A percentile compares a stretch with the other conserved stretches of the same genome.
Evolutionary conservation across 37 sponge, comb jelly and placozoan genomes (phyloP).

Genomic region (Petrosia ficiformis): DNA sequence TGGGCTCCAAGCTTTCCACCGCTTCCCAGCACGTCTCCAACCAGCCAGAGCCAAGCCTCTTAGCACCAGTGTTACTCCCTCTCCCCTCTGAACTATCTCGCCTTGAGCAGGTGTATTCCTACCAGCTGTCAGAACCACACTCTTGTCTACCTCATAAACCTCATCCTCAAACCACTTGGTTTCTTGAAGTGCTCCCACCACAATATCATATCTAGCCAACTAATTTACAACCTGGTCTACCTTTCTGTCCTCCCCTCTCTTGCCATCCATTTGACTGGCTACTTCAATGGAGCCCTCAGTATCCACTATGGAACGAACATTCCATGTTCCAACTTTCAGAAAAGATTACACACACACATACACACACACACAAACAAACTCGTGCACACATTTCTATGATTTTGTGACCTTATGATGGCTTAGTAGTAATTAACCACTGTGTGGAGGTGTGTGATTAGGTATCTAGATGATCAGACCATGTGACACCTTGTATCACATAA

Average conservation of each 20-base stretch:
- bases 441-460: too few species aligned
- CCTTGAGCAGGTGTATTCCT: slow-evolving; percentile 16
- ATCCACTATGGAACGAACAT: slow-evolving; percentile 2
- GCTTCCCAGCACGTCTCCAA: slow-evolving; percentile 21
- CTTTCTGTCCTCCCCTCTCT: slow-evolving; percentile 9
- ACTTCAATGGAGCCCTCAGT: neutral
- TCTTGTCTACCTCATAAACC: slow-evolving; percentile 9
- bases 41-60: neutral
- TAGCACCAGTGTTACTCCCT: slow-evolving; percentile 27
- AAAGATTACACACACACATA: neutral
- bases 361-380: slow-evolving; percentile 2
- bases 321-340: neutral
- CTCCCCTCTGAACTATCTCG: slow-evolving; percentile 38
- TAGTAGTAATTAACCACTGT: too few species aligned
- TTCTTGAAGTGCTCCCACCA: slow-evolving; percentile 7
- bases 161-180: slow-evolving; percentile 33
- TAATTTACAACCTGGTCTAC: slow-evolving; percentile 7
- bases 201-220: neutral
- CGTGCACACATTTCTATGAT: too few species aligned
- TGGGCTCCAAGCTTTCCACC: slow-evolving; percentile 41
- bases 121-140: slow-evolving; percentile 20
- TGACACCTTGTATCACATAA: too few species aligned
- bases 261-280: neutral
- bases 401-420: too few species aligned
- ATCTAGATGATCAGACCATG: too few species aligned